Evolutionary conservation across 2,797 vertebrate genomes (phyloP), one percentile per base, ranked within the genome.

Genomic region (Phoeniculus purpureus): DNA sequence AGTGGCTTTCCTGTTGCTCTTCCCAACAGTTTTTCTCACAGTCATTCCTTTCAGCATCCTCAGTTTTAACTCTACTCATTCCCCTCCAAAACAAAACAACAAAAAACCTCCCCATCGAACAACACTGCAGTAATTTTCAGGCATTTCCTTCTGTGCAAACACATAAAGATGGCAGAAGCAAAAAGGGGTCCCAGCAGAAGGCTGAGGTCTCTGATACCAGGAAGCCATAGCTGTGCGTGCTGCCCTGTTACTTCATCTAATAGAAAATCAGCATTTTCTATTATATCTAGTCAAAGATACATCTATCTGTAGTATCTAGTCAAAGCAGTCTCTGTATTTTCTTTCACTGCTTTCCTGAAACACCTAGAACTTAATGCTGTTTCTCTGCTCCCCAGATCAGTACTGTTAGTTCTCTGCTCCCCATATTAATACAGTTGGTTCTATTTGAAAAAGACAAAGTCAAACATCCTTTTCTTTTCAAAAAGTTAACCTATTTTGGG

Each of bases 1-100:
- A 70, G 20, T 51, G n/a, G 64, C 67, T 70, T 64, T 66, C 19
- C 10, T 66, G 54, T 66, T 64, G 52, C 75, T 61, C 62, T 51
- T 54, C 37, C 54, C 32, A 59, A 7, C 25, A 72, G 11, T 55
- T 58, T 21, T 74, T 20, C 55, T 16, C 26, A 54, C 21, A 43
- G 16, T 54, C 37, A 34, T 87, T 64, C 5, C 19, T 58, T 55
- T 66, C 32, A 51, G 47, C 3, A 55, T 27, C 15, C 23, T 79
- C 52, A 51, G n/a, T 45, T 70, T 82, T 60, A 51, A 66, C 16
- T 72, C 50, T 3, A 6, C 16, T 9, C 48, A 19, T 29, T 20
- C 9, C 15, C 3, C 8, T 2, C 15, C 5, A 15, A 40, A 40
- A 45, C 51, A 19, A 32, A 6, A 0, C 14, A 50, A 15, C 6